A percentile compares a stretch with the other conserved stretches of the same genome.
These are phyloP conservation scores for Stomatorhinus walkeri DNA, from an alignment of 2,797 vertebrate genomes.

Conservation along the genomic window DNA sequence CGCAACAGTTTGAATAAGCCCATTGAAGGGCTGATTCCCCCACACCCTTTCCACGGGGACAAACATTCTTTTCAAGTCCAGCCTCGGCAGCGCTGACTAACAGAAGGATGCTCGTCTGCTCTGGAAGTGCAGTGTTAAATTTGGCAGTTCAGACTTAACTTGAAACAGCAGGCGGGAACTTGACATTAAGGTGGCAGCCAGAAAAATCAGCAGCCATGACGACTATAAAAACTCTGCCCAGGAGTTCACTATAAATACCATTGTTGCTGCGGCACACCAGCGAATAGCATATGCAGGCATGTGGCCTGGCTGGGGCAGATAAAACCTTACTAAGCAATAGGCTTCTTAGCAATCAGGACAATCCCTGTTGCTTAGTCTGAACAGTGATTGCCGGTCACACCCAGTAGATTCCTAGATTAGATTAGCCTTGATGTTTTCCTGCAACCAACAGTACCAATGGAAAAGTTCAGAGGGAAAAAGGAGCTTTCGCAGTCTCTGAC, in stretches of 20 bases:
- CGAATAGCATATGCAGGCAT: not conserved
- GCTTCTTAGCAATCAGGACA: slow-evolving; percentile 1
- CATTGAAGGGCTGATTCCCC: not conserved
- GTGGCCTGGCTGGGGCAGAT: not conserved
- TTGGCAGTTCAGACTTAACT: not conserved
- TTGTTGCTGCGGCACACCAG: slow-evolving; percentile 6
- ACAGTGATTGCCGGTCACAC: not conserved
- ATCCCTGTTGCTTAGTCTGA: slow-evolving; percentile 13
- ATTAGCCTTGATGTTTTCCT: not conserved
- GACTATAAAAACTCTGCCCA: not conserved
- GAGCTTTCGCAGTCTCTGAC: not conserved
- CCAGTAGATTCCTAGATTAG: slow-evolving; percentile 13
- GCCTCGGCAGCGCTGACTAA: not conserved
- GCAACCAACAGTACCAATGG: not conserved
- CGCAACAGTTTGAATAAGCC: not conserved
- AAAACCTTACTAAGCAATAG: not conserved
- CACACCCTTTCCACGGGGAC: not conserved
- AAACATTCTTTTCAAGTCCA: not conserved
- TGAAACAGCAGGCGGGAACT: not conserved
- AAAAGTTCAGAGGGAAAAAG: not conserved
- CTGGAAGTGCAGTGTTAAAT: not conserved
- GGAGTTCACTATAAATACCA: slow-evolving; percentile 11
- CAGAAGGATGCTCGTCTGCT: not conserved
- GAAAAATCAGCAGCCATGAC: not conserved
- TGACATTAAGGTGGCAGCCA: not conserved